Conservation (phyloP, 2,113 vertebrate species). For the Brachypodius melanocephalos region DNA sequence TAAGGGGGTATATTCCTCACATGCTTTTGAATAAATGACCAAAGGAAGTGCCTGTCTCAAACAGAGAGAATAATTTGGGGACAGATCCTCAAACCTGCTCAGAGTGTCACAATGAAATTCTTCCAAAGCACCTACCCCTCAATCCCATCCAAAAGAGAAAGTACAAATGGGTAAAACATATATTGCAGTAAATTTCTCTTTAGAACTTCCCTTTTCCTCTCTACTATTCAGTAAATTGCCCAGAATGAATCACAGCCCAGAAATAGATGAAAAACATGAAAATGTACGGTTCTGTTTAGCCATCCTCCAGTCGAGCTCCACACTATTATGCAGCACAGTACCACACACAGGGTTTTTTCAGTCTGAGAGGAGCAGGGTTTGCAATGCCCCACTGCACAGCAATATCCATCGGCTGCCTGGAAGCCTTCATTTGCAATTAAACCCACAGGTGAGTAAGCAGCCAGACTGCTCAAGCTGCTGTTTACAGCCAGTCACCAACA, state of each 20-base stretch:
- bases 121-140: background rate
- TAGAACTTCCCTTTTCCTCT: background rate
- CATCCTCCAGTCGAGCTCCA: background rate
- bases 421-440: background rate
- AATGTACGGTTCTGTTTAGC: background rate
- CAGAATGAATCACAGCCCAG: conserved; percentile 11
- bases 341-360: background rate
- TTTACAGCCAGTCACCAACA: background rate
- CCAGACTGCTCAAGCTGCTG: background rate
- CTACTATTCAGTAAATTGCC: background rate
- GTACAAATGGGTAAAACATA: background rate
- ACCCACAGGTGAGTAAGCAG: background rate
- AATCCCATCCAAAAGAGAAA: background rate
- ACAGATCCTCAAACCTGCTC: background rate
- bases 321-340: background rate
- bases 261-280: background rate
- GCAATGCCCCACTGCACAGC: background rate
- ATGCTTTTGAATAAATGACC: background rate
- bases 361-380: background rate
- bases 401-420: background rate
- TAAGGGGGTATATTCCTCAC: background rate
- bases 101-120: background rate
- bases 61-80: background rate
- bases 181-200: background rate
- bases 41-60: background rate